Evolutionary conservation across 1,140 invertebrate genomes (phyloP).

Genomic region (Drosophila elegans): DNA sequence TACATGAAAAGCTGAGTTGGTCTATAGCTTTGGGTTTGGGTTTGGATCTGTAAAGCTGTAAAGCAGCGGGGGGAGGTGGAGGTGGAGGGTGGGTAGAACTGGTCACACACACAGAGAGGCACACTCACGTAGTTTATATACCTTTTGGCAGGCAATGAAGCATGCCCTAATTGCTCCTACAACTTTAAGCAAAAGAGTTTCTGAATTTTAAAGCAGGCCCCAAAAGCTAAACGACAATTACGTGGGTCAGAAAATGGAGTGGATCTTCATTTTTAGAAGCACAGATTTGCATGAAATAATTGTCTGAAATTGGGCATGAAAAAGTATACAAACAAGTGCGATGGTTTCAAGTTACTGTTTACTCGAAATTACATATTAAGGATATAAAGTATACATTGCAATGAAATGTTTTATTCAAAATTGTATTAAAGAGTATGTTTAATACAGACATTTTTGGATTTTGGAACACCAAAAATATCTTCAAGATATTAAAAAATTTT

Average conservation of each 20-base stretch:
- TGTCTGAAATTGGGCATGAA: background rate
- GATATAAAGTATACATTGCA: too few relatives aligned
- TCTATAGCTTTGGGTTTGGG: constrained; percentile 16
- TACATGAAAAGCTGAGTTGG: constrained; percentile 63
- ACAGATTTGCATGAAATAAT: background rate
- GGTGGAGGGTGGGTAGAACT: background rate
- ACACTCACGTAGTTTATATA: constrained; percentile 68
- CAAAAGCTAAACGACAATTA: background rate
- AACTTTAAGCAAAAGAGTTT: constrained; percentile 57
- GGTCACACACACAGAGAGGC: constrained; percentile 34
- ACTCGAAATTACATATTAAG: too few relatives aligned
- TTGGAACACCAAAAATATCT: too few relatives aligned
- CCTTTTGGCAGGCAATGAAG: constrained; percentile 78
- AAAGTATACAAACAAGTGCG: background rate
- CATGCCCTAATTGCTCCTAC: constrained; percentile 68
- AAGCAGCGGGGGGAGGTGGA: background rate
- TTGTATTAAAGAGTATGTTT: too few relatives aligned
- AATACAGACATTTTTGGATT: too few relatives aligned
- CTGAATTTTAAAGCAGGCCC: constrained; percentile 38
- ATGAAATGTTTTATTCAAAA: too few relatives aligned
- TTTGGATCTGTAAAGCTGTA: constrained; percentile 3
- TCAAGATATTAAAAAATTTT: too few relatives aligned
- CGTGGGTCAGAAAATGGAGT: background rate
- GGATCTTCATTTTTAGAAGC: too few relatives aligned
- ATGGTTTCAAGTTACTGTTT: too few relatives aligned